These are phyloP conservation scores for Cataglyphis livida DNA, from an alignment of 2,888 invertebrate species.

Conservation along the genomic window DNA sequence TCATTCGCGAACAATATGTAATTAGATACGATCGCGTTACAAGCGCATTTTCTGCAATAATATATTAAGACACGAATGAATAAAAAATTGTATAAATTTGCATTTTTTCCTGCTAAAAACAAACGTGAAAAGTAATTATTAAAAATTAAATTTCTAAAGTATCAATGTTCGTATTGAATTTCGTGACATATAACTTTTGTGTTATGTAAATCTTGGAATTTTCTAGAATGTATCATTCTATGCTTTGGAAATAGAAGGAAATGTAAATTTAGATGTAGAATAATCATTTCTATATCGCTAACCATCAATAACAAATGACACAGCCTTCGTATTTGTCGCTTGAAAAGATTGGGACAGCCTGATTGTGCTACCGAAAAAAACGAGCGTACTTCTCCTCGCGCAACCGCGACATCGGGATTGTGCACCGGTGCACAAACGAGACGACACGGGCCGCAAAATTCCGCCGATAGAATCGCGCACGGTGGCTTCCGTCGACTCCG, in stretches of 20 bases:
- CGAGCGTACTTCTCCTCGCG: neutral
- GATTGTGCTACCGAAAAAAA: neutral
- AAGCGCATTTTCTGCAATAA: neutral
- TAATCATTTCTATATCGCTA: constrained; percentile 10
- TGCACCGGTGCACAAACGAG: constrained; percentile 20
- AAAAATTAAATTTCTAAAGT: neutral
- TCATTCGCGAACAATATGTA: neutral
- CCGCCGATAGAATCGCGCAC: constrained; percentile 37
- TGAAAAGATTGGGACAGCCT: constrained; percentile 2
- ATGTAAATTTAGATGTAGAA: neutral
- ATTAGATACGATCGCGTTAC: constrained; percentile 24
- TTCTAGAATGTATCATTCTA: constrained; percentile 6
- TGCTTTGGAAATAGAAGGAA: neutral
- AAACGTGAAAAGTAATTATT: neutral
- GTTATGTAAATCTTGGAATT: neutral
- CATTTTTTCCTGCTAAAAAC: neutral
- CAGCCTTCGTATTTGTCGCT: neutral
- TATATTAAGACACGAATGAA: neutral
- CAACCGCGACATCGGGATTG: constrained; percentile 15
- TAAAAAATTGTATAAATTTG: neutral
- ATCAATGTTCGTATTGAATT: neutral
- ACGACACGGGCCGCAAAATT: constrained; percentile 33
- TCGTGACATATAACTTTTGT: neutral
- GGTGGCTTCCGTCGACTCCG: constrained; percentile 36
- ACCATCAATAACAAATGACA: neutral